These are phyloP conservation scores for Sebastes aleutianus DNA, from an alignment of 2,797 vertebrate species.

Conservation along the genomic window DNA sequence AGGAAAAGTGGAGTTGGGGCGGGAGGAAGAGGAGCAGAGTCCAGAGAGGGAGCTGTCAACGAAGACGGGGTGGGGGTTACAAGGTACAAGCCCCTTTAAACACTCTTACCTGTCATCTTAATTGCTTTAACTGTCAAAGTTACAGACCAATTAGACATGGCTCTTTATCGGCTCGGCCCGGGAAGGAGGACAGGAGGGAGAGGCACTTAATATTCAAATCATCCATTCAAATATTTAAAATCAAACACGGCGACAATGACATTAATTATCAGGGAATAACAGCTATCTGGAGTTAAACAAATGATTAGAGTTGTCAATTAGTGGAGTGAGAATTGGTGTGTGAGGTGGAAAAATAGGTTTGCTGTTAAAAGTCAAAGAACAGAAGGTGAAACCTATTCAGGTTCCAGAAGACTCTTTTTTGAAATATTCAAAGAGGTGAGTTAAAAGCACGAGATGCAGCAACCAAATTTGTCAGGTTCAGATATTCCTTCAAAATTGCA, in stretches of 20 bases:
- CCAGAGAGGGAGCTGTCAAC: constrained; percentile 61
- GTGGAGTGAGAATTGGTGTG: constrained; percentile 19
- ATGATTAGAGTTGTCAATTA: constrained; percentile 49
- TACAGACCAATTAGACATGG: constrained; percentile 78
- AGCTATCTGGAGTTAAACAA: constrained; percentile 55
- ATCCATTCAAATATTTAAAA: constrained; percentile 68
- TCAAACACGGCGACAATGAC: constrained; percentile 67
- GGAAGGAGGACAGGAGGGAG: constrained; percentile 30
- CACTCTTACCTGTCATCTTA: constrained; percentile 80
- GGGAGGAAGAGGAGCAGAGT: constrained; percentile 28
- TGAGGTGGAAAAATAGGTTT: constrained; percentile 6
- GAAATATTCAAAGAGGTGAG: constrained; percentile 5
- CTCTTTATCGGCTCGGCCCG: constrained; percentile 50
- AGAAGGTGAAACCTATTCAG: constrained; percentile 8
- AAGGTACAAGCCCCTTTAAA: constrained; percentile 68
- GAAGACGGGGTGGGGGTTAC: constrained; percentile 60
- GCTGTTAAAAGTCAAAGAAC: constrained; percentile 28
- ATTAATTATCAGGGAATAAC: constrained; percentile 65
- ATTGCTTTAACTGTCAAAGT: constrained; percentile 79
- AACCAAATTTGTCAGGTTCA: not conserved
- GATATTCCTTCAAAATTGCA: not conserved
- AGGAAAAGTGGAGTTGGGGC: not conserved
- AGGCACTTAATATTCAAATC: constrained; percentile 65
- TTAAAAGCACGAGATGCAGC: not conserved
- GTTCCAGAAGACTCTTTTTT: not conserved